Evolutionary conservation across 2,113 vertebrate species (phyloP).

Genomic region (Aviceda subcristata): DNA sequence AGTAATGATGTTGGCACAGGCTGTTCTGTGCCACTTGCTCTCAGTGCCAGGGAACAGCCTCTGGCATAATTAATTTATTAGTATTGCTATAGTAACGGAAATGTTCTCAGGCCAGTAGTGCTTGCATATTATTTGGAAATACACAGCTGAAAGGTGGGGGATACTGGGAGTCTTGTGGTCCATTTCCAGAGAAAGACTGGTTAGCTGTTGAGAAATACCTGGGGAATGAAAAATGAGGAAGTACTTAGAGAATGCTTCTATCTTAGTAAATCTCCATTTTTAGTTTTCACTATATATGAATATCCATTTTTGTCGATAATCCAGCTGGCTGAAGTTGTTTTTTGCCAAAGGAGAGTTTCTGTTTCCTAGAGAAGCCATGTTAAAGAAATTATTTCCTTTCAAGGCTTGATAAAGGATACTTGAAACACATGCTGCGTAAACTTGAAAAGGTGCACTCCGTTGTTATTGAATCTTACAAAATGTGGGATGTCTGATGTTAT

Average conservation of each 20-base stretch:
- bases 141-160: background rate
- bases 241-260: background rate
- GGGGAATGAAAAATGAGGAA: background rate
- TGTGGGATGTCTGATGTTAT: background rate
- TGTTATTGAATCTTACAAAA: background rate
- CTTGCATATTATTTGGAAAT: conserved; percentile 6
- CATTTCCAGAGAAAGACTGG: background rate
- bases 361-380: background rate
- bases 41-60: background rate
- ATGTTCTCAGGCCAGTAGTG: background rate
- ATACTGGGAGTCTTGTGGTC: background rate
- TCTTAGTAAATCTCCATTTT: background rate
- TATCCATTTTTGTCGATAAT: background rate
- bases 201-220: background rate
- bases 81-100: conserved; percentile 9
- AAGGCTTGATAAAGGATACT: background rate
- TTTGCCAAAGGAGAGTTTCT: background rate
- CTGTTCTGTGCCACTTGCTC: background rate
- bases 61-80: conserved; percentile 23
- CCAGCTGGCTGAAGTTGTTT: background rate
- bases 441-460: background rate
- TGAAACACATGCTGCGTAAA: background rate
- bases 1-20: background rate
- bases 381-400: background rate
- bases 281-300: background rate